Evolutionary conservation across 2,888 invertebrate species (phyloP).

Genomic region (Ormyrus nitidulus): DNA sequence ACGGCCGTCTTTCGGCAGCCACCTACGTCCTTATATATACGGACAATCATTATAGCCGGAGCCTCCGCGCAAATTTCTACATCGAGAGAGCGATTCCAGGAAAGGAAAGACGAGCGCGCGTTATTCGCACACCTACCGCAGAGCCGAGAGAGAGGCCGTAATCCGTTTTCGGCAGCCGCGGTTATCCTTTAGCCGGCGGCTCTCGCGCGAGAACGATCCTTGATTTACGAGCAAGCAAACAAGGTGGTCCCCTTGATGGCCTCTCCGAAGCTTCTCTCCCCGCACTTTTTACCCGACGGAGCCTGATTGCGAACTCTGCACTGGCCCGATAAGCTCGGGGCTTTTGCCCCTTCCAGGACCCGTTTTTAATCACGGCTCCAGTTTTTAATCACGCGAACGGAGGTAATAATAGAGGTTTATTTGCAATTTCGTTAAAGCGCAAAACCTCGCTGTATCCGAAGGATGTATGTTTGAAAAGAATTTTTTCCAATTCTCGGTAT

Average conservation of each 20-base stretch:
- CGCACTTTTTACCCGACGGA: slow-evolving; percentile 33
- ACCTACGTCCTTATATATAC: neutral
- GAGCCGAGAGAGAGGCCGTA: neutral
- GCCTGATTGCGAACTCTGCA: slow-evolving; percentile 5
- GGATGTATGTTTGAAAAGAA: too few relatives aligned
- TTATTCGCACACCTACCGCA: slow-evolving; percentile 50
- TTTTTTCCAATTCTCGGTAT: too few relatives aligned
- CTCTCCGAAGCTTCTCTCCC: slow-evolving; percentile 8
- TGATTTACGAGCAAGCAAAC: slow-evolving; percentile 62
- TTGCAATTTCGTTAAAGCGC: too few relatives aligned
- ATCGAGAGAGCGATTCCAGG: slow-evolving; percentile 23
- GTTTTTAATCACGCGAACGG: too few relatives aligned
- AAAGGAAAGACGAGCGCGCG: slow-evolving; percentile 29
- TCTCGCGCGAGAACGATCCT: slow-evolving; percentile 55
- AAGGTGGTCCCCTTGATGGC: slow-evolving; percentile 59
- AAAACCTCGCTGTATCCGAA: too few relatives aligned
- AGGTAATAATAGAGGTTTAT: too few relatives aligned
- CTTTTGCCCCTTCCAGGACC: too few relatives aligned
- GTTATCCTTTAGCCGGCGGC: slow-evolving; percentile 23
- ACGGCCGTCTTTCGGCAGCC: neutral
- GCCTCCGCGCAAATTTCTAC: slow-evolving; percentile 25
- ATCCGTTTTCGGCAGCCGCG: slow-evolving; percentile 32
- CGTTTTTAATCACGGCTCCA: too few relatives aligned
- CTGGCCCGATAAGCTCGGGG: too few relatives aligned
- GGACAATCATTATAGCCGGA: slow-evolving; percentile 1